Percentiles rank a stretch among this genome's conserved stretches.
These are phyloP conservation scores for Sarcophilus harrisii DNA, from an alignment of 2,797 vertebrate species.

Conservation along the genomic window DNA sequence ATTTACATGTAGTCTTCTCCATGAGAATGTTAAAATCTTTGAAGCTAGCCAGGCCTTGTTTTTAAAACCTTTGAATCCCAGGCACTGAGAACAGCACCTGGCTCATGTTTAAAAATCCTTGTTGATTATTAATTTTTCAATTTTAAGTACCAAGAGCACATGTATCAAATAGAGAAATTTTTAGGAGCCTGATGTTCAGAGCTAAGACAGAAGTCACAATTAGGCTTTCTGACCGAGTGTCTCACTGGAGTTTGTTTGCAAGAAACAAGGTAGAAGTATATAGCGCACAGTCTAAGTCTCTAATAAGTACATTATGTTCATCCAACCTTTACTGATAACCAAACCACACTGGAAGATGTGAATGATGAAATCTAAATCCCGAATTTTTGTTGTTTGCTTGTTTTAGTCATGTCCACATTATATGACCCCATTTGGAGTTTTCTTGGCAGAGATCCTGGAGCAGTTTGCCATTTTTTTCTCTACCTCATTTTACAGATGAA, in stretches of 20 bases:
- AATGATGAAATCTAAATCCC: background rate
- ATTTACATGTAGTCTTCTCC: background rate
- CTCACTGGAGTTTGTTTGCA: background rate
- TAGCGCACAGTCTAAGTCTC: background rate
- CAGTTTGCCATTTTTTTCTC: background rate
- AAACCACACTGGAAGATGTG: background rate
- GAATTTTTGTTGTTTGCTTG: background rate
- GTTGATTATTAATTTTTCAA: background rate
- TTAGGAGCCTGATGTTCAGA: background rate
- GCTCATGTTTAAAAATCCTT: background rate
- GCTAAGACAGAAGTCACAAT: background rate
- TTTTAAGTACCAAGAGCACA: background rate
- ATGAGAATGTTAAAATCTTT: background rate
- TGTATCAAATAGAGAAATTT: background rate
- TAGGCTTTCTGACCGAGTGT: background rate
- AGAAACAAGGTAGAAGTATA: background rate
- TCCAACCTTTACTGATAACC: background rate
- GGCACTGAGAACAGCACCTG: background rate
- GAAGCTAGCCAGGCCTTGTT: background rate
- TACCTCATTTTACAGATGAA: background rate
- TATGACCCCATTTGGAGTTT: background rate
- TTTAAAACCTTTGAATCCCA: background rate
- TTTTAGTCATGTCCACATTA: background rate
- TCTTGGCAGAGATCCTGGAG: background rate
- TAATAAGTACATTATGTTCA: background rate